Conservation (phyloP, 2,797 vertebrate species). For the Lagocephalus sceleratus region DNA sequence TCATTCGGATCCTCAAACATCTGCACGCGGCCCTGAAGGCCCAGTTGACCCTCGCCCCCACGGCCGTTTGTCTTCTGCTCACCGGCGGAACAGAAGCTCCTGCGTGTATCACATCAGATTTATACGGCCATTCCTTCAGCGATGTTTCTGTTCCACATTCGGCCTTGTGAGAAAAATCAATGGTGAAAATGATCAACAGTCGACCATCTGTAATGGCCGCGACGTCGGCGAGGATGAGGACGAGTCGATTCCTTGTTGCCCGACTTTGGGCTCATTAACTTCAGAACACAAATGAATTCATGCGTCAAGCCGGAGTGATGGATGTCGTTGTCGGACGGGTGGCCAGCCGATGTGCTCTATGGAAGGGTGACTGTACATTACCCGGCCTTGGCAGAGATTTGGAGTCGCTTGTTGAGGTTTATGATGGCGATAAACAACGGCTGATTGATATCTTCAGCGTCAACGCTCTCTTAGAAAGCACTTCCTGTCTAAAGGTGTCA, state of each 20-base stretch:
- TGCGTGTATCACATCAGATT: constrained; percentile 42
- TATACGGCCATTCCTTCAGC: constrained; percentile 46
- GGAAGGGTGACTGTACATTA: constrained; percentile 29
- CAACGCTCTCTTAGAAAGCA: too few relatives aligned
- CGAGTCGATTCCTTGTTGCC: constrained; percentile 57
- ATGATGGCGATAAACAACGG: constrained; percentile 25
- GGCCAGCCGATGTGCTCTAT: constrained; percentile 32
- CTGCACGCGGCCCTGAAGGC: too few relatives aligned
- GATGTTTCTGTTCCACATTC: constrained; percentile 37
- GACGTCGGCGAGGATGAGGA: constrained; percentile 38
- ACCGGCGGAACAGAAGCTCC: neutral
- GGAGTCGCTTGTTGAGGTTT: constrained; percentile 22
- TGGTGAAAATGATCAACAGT: constrained; percentile 61
- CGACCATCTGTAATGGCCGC: constrained; percentile 55
- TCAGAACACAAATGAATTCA: constrained; percentile 39
- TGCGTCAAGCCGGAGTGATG: constrained; percentile 45
- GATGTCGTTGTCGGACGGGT: constrained; percentile 19
- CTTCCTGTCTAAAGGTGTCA: neutral
- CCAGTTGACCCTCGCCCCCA: neutral
- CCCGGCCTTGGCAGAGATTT: constrained; percentile 35
- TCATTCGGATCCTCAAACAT: too few relatives aligned
- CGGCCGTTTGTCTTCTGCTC: neutral
- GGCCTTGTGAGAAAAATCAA: constrained; percentile 65
- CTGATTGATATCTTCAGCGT: constrained; percentile 30
- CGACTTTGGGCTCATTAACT: constrained; percentile 56